A percentile compares a stretch with the other conserved stretches of the same genome.
phyloP scores from a whole-genome alignment of 2,888 invertebrate genomes.

The Philopedon plagiatum region DNA sequence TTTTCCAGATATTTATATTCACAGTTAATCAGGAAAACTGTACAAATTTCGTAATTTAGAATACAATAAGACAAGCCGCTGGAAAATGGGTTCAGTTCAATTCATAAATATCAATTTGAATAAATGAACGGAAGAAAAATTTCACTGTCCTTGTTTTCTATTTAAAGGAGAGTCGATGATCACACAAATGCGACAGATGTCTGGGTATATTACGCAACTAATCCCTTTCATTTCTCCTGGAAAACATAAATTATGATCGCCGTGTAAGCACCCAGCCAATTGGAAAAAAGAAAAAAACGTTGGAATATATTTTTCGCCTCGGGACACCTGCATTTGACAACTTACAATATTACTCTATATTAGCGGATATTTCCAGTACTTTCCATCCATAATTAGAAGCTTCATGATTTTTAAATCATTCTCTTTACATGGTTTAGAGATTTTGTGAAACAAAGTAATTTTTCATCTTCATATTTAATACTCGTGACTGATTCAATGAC shows the following conservation, averaged over 20 bases:
- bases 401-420: background rate
- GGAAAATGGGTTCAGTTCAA: conserved; percentile 37
- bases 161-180: too few species aligned
- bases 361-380: background rate
- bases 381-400: background rate
- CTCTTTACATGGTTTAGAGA: too few species aligned
- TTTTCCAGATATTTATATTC: background rate
- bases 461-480: too few species aligned
- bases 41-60: conserved; percentile 19
- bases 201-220: too few species aligned
- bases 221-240: too few species aligned
- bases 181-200: too few species aligned
- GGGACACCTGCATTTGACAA: background rate
- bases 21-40: conserved; percentile 22
- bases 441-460: too few species aligned
- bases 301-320: background rate
- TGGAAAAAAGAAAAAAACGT: background rate
- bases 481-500: too few species aligned
- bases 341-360: background rate
- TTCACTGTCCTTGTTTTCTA: conserved; percentile 16
- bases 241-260: too few species aligned
- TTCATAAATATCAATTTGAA: conserved; percentile 40
- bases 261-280: background rate
- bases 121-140: conserved; percentile 35
- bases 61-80: conserved; percentile 29